Conservation (phyloP, 2,888 invertebrate genomes). For the Pristionchus arcanus region DNA sequence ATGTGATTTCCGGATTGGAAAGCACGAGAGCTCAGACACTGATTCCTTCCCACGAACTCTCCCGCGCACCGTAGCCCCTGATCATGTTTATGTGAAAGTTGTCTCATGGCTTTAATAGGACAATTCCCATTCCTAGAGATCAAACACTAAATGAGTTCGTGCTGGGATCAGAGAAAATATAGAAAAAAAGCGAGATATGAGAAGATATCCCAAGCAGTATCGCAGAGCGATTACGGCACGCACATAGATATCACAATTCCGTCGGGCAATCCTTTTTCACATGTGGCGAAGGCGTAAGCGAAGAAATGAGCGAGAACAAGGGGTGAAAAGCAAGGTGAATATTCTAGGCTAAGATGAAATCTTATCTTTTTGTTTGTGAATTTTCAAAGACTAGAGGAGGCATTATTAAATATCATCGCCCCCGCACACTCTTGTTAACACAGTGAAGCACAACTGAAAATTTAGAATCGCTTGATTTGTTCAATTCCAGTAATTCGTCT, state of each 20-base stretch:
- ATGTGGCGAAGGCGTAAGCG: no score
- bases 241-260: neutral
- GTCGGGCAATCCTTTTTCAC: neutral
- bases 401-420: no score
- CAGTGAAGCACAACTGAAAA: neutral
- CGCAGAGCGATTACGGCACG: neutral
- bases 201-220: neutral
- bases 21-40: neutral
- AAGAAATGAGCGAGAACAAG: neutral
- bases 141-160: neutral
- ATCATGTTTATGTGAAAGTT: neutral
- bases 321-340: neutral
- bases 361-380: no score
- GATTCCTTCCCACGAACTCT: neutral
- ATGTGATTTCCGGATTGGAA: neutral
- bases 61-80: neutral
- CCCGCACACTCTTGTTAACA: neutral
- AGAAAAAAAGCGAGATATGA: neutral
- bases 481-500: neutral
- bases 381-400: no score
- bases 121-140: neutral
- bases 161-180: neutral
- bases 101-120: neutral
- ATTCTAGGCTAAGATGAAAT: no score
- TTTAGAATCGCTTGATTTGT: neutral